Conservation (phyloP, 2,888 invertebrate species). For the Conus canariensis region DNA sequence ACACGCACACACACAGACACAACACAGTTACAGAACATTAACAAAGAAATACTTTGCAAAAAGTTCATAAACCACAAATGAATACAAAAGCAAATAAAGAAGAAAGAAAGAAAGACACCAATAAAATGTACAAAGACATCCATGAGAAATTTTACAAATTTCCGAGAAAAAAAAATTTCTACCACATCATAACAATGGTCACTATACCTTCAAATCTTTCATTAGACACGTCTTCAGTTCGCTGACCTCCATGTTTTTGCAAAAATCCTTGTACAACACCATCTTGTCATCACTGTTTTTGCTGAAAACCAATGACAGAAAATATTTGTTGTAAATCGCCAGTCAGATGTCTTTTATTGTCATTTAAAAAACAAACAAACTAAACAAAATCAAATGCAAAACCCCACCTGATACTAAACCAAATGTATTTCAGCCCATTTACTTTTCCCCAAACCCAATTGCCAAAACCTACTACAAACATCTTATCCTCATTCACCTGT, state of each 20-base stretch:
- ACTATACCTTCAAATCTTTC: slow-evolving; percentile 87
- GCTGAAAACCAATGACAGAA: slow-evolving; percentile 74
- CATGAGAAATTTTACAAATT: too few species aligned
- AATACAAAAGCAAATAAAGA: too few species aligned
- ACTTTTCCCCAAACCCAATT: neutral
- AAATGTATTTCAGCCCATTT: neutral
- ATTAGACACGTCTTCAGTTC: slow-evolving; percentile 82
- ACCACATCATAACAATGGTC: neutral
- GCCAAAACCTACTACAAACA: too few species aligned
- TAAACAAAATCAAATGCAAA: neutral
- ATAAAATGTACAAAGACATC: too few species aligned
- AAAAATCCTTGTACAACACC: slow-evolving; percentile 92
- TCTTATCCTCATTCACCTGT: too few species aligned
- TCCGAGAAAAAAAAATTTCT: too few species aligned
- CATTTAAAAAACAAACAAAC: neutral
- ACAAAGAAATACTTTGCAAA: too few species aligned
- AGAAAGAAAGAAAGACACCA: too few species aligned
- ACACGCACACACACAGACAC: too few species aligned
- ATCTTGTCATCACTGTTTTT: slow-evolving; percentile 86
- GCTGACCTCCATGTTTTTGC: slow-evolving; percentile 85
- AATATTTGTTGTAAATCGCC: neutral
- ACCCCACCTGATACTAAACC: neutral
- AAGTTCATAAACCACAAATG: neutral
- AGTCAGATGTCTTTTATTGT: too few species aligned
- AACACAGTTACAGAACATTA: too few species aligned